phyloP scores from a whole-genome alignment of 2,888 invertebrate genomes.

The Luperina testacea region DNA sequence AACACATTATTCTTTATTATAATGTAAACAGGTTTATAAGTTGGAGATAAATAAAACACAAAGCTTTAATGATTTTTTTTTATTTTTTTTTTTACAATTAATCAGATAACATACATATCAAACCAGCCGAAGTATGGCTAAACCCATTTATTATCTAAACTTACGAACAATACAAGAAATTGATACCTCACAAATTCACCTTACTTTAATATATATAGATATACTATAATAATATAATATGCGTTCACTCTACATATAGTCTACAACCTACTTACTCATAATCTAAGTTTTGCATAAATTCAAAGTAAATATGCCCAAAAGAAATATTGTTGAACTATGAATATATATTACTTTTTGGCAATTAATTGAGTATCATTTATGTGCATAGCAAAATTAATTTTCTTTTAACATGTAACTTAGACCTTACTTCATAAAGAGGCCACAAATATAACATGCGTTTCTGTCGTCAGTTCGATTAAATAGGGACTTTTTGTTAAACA shows the following conservation, averaged over 20 bases:
- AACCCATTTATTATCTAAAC: slow-evolving; percentile 91
- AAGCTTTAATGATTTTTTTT: slow-evolving; percentile 81
- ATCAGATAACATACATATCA: slow-evolving; percentile 90
- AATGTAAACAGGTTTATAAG: neutral
- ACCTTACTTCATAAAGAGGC: slow-evolving; percentile 90
- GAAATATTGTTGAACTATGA: slow-evolving; percentile 90
- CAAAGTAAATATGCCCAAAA: slow-evolving; percentile 91
- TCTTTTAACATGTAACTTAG: slow-evolving; percentile 90
- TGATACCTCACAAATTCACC: slow-evolving; percentile 90
- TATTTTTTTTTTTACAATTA: slow-evolving; percentile 88
- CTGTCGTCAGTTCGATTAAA: slow-evolving; percentile 90
- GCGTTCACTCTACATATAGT: slow-evolving; percentile 90
- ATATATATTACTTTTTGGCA: slow-evolving; percentile 91
- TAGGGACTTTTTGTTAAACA: slow-evolving; percentile 90
- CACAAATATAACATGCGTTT: slow-evolving; percentile 90
- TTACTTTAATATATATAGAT: slow-evolving; percentile 89
- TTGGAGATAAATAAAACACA: slow-evolving; percentile 81
- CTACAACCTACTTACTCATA: slow-evolving; percentile 90
- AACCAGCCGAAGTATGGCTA: slow-evolving; percentile 90
- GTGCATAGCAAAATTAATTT: slow-evolving; percentile 90
- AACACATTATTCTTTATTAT: too few relatives aligned
- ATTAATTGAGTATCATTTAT: slow-evolving; percentile 91
- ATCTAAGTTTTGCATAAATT: slow-evolving; percentile 90
- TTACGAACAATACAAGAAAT: slow-evolving; percentile 90
- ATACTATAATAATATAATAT: slow-evolving; percentile 87